Evolutionary conservation across 2,888 invertebrate genomes (phyloP), one percentile per base, ranked within the genome.

Genomic region (Melinaea marsaeus): DNA sequence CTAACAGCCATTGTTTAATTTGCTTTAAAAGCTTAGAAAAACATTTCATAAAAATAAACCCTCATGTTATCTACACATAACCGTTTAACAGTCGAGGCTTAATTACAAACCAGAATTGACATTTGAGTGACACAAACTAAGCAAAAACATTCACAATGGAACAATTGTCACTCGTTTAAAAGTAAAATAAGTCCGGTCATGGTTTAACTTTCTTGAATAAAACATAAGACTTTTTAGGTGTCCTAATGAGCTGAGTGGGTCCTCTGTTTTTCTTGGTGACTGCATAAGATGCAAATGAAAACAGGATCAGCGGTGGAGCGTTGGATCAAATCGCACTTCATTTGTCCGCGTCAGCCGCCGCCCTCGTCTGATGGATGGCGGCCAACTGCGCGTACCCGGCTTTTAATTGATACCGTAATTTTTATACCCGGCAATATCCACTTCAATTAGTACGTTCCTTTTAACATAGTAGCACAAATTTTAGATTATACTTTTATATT

Each of bases 241-340:
- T 79, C 76, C 83, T 89, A 88, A 89, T 90, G 88, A 88, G 84
- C 78, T 75, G 72, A n/a, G 11, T n/a, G 46, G 75, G 76, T 75
- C 77, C 78, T 82, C 83, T 85, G 84, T 87, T 86, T 88, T 88
- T 88, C 83, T 83, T 81, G 72, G 80, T 74, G 83, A 81, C 83
- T 87, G 86, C 82, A 87, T 85, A 86, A 88, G 86, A 86, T 83
- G 85, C 80, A 83, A 80, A 83, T 86, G 83, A 85, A 84, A 84
- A 81, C 79, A 78, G 83, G 86, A 84, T 83, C 81, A 78, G 72
- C 65, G 75, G 75, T 75, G 78, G 78, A 76, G 79, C 77, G 84
- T 78, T 74, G 83, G 85, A 88, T 89, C 85, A 86, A 86, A 90
- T 90, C 85, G 86, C 83, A 88, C 83, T 90, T 88, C 88, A 90